Evolutionary conservation across 1,140 invertebrate species (phyloP), one percentile per base, ranked within the genome.

Genomic region (Luehdorfia chinensis): DNA sequence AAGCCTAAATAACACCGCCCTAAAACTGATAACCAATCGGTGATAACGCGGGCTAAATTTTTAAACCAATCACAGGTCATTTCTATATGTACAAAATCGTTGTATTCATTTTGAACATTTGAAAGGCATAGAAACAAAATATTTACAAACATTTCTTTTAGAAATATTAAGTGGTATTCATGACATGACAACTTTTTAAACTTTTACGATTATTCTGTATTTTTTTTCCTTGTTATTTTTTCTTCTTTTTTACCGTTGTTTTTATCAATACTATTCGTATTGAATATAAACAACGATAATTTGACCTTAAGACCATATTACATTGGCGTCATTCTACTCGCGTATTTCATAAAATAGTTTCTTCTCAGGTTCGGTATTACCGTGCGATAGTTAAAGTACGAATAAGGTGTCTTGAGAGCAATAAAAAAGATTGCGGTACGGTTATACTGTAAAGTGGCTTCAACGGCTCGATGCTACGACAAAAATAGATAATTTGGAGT

Each of bases 391-490:
- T 39, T 39, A 39, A 25, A 8, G 36, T 21, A 13, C 36, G 12
- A 39, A 25, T 39, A 39, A 39, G 12, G 21, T 39, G 36, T 12
- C 36, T 39, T 11, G 36, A 39, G 36, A 15, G 21, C 21, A 18
- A 25, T 39, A 39, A 39, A 39, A 39, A 39, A 37, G 18, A 39
- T 27, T 39, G 36, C 36, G 36, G 13, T 39, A 25, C 19, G 36
- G 18, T 37, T 37, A 37, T 23, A 11, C 9, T 23, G 16, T 37
- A 18, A 37, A 37, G 34, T 37, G 34, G 34, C 18, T 37, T 19
- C 34, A 13, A 13, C 34, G 34, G 9, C 9, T 13, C 11, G 34
- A 25, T 39, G 21, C 21, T 39, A 8, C 12, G 13, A 14, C 21
- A 25, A 25, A 39, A 39, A 39, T 39, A 39, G 36, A 39, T 39